Conservation (phyloP, 2,797 vertebrate genomes). For the Bradypus variegatus region DNA sequence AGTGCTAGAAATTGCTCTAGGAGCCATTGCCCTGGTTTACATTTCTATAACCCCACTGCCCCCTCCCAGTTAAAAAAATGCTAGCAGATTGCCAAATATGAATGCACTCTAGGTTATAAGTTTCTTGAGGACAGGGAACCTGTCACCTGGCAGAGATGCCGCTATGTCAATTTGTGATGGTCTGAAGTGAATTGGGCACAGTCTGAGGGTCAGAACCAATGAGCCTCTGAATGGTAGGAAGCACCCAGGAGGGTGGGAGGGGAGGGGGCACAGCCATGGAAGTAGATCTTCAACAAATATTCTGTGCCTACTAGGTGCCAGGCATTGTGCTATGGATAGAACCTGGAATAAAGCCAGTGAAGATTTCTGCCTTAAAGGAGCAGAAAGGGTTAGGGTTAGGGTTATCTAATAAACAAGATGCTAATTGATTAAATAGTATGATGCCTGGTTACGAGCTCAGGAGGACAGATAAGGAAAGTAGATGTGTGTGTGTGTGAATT, state of each 20-base stretch:
- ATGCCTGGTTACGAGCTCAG: not conserved
- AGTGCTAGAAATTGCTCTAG: not conserved
- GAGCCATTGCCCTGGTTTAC: not conserved
- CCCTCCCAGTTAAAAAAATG: not conserved
- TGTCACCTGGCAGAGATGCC: not conserved
- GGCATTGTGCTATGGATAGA: not conserved
- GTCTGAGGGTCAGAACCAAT: not conserved
- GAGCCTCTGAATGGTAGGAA: not conserved
- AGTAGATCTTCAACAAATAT: not conserved
- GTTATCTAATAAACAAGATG: not conserved
- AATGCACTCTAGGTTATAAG: not conserved
- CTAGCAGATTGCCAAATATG: not conserved
- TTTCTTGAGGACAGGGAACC: not conserved
- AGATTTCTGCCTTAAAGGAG: not conserved
- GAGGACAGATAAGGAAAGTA: not conserved
- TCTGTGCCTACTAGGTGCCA: not conserved
- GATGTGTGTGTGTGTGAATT: not conserved
- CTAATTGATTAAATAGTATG: not conserved
- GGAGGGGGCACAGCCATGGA: not conserved
- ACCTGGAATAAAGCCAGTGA: not conserved
- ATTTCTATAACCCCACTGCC: not conserved
- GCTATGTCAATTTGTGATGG: not conserved
- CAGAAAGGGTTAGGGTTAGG: no score
- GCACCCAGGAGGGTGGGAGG: not conserved
- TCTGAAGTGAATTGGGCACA: not conserved